Evolutionary conservation across 2,888 invertebrate genomes (phyloP).

Genomic region (Tenthredo distinguenda): DNA sequence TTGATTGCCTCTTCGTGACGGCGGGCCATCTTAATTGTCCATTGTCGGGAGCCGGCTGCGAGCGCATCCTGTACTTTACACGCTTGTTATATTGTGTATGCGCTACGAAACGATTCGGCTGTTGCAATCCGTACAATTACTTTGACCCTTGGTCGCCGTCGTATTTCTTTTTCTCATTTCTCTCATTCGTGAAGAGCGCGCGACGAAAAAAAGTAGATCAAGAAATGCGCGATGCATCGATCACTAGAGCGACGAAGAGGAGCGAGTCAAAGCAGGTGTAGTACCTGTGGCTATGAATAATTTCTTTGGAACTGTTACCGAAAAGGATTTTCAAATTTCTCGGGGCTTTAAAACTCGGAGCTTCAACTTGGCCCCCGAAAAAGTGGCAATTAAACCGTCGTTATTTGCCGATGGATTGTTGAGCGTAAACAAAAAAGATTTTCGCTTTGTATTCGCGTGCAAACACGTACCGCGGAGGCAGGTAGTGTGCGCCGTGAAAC

Average conservation of each 20-base stretch:
- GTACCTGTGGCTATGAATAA: background rate
- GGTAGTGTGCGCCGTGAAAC: background rate
- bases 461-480: background rate
- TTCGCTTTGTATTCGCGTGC: constrained; percentile 7
- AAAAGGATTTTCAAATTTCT: too few species aligned
- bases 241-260: background rate
- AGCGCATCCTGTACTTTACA: constrained; percentile 28
- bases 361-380: background rate
- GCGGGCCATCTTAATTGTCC: constrained; percentile 50
- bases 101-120: constrained; percentile 31
- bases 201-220: background rate
- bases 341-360: too few species aligned
- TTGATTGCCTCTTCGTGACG: constrained; percentile 52
- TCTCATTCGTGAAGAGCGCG: background rate
- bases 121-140: constrained; percentile 39
- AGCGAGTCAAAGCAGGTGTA: background rate
- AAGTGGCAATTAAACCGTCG: background rate
- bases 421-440: background rate
- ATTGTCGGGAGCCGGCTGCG: constrained; percentile 41
- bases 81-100: constrained; percentile 33
- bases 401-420: background rate
- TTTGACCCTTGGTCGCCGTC: constrained; percentile 1
- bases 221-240: background rate
- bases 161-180: background rate
- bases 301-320: background rate